Conservation (phyloP, 2,888 invertebrate species). For the Cheilosia grossa region DNA sequence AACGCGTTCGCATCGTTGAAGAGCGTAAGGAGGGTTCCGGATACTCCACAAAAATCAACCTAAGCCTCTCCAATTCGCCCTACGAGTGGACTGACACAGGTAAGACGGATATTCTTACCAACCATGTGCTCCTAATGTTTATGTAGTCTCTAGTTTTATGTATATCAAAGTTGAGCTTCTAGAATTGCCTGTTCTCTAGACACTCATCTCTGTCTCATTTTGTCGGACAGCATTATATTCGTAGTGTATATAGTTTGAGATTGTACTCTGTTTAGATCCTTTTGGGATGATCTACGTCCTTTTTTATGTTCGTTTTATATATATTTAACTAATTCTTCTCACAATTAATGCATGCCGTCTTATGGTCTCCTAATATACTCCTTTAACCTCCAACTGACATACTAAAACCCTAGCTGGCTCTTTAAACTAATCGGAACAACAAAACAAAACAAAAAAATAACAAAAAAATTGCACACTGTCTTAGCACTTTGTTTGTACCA, state of each 20-base stretch:
- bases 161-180: slow-evolving; percentile 22
- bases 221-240: slow-evolving; percentile 1
- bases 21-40: slow-evolving; percentile 81
- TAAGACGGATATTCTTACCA: slow-evolving; percentile 68
- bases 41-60: slow-evolving; percentile 86
- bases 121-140: slow-evolving; percentile 43
- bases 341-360: slow-evolving; percentile 58
- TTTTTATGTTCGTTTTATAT: slow-evolving; percentile 31
- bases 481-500: slow-evolving; percentile 57
- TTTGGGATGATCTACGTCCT: slow-evolving; percentile 72
- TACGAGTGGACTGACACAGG: slow-evolving; percentile 80
- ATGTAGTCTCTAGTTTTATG: slow-evolving; percentile 41
- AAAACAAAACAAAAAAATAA: slow-evolving; percentile 16
- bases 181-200: slow-evolving; percentile 54
- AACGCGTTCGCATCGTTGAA: slow-evolving; percentile 84
- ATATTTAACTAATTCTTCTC: slow-evolving; percentile 40
- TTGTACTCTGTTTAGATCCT: slow-evolving; percentile 35
- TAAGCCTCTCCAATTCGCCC: slow-evolving; percentile 80
- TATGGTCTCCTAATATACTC: slow-evolving; percentile 8
- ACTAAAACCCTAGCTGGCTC: slow-evolving; percentile 41
- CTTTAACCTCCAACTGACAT: slow-evolving; percentile 32
- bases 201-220: slow-evolving; percentile 36
- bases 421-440: slow-evolving; percentile 46
- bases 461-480: slow-evolving; percentile 52
- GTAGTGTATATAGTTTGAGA: slow-evolving; percentile 50